phyloP scores from a whole-genome alignment of 2,113 vertebrate species.

The Bubalus kerabau region DNA sequence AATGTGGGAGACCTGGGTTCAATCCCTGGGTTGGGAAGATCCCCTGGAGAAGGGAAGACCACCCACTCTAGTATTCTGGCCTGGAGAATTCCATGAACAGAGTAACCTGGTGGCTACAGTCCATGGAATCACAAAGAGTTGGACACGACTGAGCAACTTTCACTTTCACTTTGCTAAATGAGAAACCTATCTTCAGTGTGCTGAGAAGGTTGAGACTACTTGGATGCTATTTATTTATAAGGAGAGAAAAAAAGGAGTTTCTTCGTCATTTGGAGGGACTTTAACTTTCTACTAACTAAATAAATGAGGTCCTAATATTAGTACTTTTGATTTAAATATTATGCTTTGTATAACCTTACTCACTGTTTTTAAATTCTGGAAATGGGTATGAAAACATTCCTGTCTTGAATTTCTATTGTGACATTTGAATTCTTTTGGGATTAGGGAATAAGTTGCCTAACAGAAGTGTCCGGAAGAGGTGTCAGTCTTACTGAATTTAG shows the following conservation, averaged over 20 bases:
- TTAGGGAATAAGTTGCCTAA: neutral
- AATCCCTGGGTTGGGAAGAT: neutral
- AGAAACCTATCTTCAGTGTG: neutral
- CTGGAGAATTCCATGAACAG: neutral
- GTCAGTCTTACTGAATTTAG: neutral
- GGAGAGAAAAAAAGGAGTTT: neutral
- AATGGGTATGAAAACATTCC: neutral
- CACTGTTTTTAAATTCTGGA: neutral
- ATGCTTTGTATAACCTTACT: neutral
- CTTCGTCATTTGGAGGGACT: neutral
- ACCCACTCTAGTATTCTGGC: neutral
- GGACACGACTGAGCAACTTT: accelerated
- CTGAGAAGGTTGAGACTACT: neutral
- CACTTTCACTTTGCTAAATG: neutral
- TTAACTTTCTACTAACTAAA: neutral
- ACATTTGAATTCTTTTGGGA: neutral
- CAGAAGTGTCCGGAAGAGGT: neutral
- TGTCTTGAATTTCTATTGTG: neutral
- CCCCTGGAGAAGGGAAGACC: neutral
- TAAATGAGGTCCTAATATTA: neutral
- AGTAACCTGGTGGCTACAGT: neutral
- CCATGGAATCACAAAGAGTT: neutral
- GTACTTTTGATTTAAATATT: neutral
- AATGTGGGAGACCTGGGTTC: neutral
- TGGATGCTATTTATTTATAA: neutral